Evolutionary conservation across 2,113 vertebrate species (phyloP).

Genomic region (Lanius collurio): DNA sequence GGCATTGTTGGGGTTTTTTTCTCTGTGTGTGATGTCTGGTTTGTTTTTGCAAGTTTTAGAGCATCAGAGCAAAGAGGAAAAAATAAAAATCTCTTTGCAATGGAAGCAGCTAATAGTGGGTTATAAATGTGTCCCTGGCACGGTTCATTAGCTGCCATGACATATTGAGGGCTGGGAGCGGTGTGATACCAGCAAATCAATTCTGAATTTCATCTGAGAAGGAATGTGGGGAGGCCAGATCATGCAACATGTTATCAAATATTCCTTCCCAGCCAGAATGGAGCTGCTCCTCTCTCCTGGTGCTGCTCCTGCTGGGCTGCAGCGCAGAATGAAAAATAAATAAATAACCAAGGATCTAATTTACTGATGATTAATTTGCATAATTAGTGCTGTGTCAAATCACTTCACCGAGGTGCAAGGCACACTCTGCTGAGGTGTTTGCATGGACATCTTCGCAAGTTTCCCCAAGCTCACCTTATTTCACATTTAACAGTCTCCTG

Average conservation of each 20-base stretch:
- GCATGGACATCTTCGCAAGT: not conserved
- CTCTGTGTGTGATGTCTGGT: not conserved
- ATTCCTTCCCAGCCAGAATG: not conserved
- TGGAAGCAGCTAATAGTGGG: not conserved
- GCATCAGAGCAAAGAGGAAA: not conserved
- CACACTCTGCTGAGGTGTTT: not conserved
- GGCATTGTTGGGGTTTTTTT: not conserved
- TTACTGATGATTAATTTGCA: constrained; percentile 53
- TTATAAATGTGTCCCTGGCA: not conserved
- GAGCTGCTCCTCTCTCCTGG: not conserved
- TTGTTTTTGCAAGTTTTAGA: constrained; percentile 13
- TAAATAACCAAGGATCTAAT: constrained; percentile 9
- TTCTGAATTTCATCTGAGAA: not conserved
- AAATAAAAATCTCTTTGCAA: not conserved
- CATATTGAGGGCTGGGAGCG: not conserved
- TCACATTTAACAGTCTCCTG: accelerated
- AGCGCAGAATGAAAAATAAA: not conserved
- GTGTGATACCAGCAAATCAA: constrained; percentile 15
- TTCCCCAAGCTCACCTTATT: not conserved
- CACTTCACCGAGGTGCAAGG: not conserved
- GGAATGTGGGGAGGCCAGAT: not conserved
- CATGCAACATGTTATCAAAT: not conserved
- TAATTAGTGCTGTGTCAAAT: constrained; percentile 12
- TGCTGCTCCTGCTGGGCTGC: not conserved
- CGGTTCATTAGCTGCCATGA: not conserved